phyloP scores from a whole-genome alignment of 2,797 vertebrate genomes.

The Garrulus glandarius region DNA sequence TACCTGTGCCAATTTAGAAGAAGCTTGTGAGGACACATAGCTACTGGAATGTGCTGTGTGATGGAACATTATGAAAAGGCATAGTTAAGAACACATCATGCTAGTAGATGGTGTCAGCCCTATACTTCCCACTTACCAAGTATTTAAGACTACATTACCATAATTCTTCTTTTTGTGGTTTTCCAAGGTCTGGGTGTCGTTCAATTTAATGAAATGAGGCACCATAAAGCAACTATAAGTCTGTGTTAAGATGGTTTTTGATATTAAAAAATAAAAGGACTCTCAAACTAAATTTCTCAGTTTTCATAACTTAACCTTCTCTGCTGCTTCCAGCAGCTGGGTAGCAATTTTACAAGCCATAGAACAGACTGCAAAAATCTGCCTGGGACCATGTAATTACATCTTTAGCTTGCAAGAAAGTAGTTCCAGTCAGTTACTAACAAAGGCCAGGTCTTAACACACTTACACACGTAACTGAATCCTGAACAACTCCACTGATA shows the following conservation, averaged over 20 bases:
- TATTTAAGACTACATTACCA: neutral
- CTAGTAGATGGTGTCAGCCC: neutral
- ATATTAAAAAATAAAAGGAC: neutral
- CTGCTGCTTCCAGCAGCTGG: neutral
- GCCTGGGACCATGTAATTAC: neutral
- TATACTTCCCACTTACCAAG: neutral
- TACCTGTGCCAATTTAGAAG: neutral
- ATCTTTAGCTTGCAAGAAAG: neutral
- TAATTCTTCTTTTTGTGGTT: neutral
- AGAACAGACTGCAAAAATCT: neutral
- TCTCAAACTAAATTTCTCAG: neutral
- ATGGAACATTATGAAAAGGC: neutral
- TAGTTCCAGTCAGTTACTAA: neutral
- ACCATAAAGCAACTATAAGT: neutral
- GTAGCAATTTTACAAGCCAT: neutral
- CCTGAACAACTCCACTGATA: neutral
- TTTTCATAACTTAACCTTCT: neutral
- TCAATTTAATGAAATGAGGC: neutral
- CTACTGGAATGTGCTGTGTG: neutral
- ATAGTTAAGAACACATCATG: neutral
- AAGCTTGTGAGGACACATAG: neutral
- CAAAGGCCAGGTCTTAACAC: neutral
- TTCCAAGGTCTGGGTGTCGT: neutral
- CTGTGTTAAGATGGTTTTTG: neutral
- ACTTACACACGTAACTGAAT: neutral